Conservation (phyloP, 2,113 vertebrate genomes). For the Mus spicilegus region DNA sequence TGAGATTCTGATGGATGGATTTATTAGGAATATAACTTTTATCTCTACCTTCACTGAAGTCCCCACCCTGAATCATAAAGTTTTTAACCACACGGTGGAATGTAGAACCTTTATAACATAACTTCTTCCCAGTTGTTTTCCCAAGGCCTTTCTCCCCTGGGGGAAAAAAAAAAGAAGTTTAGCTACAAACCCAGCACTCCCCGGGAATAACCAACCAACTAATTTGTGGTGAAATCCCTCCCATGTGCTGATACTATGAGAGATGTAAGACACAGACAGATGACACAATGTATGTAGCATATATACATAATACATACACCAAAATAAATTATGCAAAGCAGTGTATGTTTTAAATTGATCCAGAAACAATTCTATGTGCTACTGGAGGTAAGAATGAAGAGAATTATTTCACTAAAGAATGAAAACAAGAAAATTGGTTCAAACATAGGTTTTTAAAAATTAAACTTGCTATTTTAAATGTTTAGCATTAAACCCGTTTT, state of each 20-base stretch:
- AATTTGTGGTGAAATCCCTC: conserved; percentile 21
- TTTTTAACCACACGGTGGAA: conserved; percentile 99
- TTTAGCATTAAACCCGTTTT: conserved; percentile 13
- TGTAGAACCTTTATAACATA: conserved; percentile 98
- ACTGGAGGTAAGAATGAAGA: not conserved
- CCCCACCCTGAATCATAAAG: conserved; percentile 99
- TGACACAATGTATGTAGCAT: not conserved
- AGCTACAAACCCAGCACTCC: conserved; percentile 56
- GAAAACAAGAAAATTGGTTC: not conserved
- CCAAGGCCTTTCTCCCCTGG: conserved; percentile 96
- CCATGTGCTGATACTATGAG: not conserved
- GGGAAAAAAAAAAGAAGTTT: conserved; percentile 75
- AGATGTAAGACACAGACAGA: not conserved
- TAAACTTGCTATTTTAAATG: conserved; percentile 18
- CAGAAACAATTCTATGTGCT: not conserved
- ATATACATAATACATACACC: not conserved
- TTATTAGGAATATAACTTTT: conserved; percentile 59
- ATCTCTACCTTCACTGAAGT: conserved; percentile 97
- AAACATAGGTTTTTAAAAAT: conserved; percentile 5
- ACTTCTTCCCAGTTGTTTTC: conserved; percentile 97
- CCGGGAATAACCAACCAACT: not conserved
- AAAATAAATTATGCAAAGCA: conserved; percentile 9
- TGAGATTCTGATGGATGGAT: not conserved
- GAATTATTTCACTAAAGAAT: not conserved
- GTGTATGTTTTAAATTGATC: not conserved